These are phyloP conservation scores for Xanthorhoe designata DNA, from an alignment of 2,888 invertebrate genomes.

Conservation along the genomic window DNA sequence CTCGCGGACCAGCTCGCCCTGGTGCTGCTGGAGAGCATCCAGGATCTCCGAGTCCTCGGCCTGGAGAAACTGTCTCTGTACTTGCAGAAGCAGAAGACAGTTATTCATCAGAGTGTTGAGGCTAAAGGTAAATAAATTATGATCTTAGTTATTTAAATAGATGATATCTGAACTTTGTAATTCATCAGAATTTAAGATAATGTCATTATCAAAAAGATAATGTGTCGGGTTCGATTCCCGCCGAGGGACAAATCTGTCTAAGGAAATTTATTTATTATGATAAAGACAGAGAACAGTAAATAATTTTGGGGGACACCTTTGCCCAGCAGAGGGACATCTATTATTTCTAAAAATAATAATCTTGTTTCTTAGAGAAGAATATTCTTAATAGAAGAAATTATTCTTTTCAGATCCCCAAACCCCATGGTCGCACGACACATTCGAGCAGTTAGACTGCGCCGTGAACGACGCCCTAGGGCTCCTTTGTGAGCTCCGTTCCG, in stretches of 20 bases:
- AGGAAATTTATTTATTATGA: too few species aligned
- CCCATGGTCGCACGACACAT: conserved; percentile 66
- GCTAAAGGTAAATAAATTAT: conserved; percentile 61
- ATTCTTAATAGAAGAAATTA: too few species aligned
- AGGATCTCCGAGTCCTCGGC: conserved; percentile 74
- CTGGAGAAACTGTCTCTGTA: conserved; percentile 78
- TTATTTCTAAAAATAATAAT: too few species aligned
- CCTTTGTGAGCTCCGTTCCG: conserved; percentile 62
- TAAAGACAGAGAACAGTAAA: too few species aligned
- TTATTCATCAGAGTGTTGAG: conserved; percentile 68
- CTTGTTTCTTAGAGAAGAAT: too few species aligned
- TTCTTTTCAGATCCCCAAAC: conserved; percentile 52
- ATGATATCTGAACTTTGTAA: too few species aligned
- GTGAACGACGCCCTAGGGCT: conserved; percentile 65
- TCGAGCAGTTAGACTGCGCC: conserved; percentile 68
- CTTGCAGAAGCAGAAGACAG: conserved; percentile 69
- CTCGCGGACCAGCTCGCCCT: conserved; percentile 66
- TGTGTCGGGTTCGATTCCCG: too few species aligned
- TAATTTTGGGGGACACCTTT: too few species aligned
- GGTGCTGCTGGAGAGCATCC: conserved; percentile 70
- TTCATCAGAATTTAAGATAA: too few species aligned
- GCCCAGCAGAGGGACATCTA: neutral
- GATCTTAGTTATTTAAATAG: neutral
- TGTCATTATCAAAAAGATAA: too few species aligned
- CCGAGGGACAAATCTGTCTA: too few species aligned